A percentile compares a stretch with the other conserved stretches of the same genome.
Conservation (phyloP, 2,888 invertebrate genomes). For the Trachelus iudaicus region DNA sequence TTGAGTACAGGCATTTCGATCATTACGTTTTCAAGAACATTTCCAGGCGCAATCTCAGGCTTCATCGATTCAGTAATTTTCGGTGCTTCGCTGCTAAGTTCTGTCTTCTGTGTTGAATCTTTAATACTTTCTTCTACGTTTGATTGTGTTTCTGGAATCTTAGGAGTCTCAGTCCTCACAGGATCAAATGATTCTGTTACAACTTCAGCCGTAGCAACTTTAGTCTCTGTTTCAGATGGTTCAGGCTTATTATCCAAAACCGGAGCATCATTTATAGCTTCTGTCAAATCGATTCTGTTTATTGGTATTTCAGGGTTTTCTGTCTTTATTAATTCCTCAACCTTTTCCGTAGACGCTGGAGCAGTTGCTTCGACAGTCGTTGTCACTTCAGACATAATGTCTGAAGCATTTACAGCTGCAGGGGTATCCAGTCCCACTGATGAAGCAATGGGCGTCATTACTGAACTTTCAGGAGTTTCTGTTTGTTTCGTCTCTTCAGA, state of each 20-base stretch:
- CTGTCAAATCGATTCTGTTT: not conserved
- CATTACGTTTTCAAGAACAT: not conserved
- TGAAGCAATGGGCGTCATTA: not conserved
- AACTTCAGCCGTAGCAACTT: not conserved
- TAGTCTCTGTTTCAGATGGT: not conserved
- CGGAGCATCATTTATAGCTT: not conserved
- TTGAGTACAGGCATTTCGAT: not conserved
- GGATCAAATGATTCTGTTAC: not conserved
- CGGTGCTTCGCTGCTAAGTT: not conserved
- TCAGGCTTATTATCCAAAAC: not conserved
- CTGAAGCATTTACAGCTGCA: conserved; percentile 12
- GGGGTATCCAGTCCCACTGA: not conserved
- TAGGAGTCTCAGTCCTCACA: not conserved
- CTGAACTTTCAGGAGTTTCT: not conserved
- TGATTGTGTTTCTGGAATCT: not conserved
- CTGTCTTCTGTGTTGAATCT: not conserved
- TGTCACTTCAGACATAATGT: conserved; percentile 19
- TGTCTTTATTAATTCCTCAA: not conserved
- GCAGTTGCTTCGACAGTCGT: conserved; percentile 16
- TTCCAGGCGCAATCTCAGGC: not conserved
- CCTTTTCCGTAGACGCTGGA: not conserved
- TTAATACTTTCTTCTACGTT: not conserved
- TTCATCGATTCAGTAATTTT: not conserved
- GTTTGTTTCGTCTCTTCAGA: not conserved
- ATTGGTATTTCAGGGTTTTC: conserved; percentile 6